phyloP scores from a whole-genome alignment of 2,888 invertebrate species.

The Cosmopolites sordidus region DNA sequence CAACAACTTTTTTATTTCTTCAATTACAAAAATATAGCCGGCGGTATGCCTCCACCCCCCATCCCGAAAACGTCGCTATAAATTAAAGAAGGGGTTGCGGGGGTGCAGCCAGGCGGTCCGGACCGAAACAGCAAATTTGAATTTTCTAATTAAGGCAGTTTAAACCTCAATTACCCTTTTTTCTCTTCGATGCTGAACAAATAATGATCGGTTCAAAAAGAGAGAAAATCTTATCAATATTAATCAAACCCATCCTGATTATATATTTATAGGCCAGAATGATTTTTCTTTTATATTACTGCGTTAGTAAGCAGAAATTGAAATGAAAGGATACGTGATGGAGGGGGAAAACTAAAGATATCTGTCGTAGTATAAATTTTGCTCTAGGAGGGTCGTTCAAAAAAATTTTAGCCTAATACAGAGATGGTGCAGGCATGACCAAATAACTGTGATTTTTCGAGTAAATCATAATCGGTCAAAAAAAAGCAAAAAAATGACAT shows the following conservation, averaged over 20 bases:
- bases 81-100: slow-evolving; percentile 13
- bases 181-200: slow-evolving; percentile 9
- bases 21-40: slow-evolving; percentile 1
- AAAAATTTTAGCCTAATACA: too few species aligned
- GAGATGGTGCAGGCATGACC: too few species aligned
- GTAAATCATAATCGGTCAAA: too few species aligned
- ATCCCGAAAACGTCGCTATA: background rate
- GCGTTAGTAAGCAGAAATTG: too few species aligned
- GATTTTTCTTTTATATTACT: background rate
- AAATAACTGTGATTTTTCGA: too few species aligned
- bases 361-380: too few species aligned
- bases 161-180: slow-evolving; percentile 21
- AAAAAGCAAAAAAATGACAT: too few species aligned
- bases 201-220: slow-evolving; percentile 16
- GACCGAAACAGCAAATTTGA: slow-evolving; percentile 11
- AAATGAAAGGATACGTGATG: too few species aligned
- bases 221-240: slow-evolving; percentile 9
- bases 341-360: too few species aligned
- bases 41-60: background rate
- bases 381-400: too few species aligned
- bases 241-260: slow-evolving; percentile 15
- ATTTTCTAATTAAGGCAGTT: slow-evolving; percentile 21
- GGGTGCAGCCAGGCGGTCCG: background rate
- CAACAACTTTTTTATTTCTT: background rate
- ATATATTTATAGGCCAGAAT: slow-evolving; percentile 11